phyloP scores from a whole-genome alignment of 2,113 vertebrate genomes.

The Azemiops feae region DNA sequence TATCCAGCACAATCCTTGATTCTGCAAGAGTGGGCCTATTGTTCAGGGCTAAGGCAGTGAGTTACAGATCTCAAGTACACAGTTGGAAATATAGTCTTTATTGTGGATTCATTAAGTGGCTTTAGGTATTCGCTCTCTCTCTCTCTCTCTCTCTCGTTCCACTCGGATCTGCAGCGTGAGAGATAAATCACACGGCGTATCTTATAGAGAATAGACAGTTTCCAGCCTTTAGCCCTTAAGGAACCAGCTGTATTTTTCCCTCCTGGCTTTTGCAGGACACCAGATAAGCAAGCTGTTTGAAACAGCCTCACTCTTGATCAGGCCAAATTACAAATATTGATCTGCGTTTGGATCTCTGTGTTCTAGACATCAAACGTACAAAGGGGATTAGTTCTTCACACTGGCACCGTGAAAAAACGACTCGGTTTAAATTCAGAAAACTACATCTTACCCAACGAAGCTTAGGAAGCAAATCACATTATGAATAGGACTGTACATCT shows the following conservation, averaged over 20 bases:
- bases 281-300: background rate
- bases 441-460: background rate
- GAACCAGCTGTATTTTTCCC: background rate
- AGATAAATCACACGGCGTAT: background rate
- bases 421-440: background rate
- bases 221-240: background rate
- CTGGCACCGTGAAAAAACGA: background rate
- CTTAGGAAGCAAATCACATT: background rate
- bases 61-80: background rate
- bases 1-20: background rate
- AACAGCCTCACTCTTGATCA: background rate
- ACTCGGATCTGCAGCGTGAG: background rate
- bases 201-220: background rate
- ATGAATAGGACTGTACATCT: background rate
- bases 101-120: background rate
- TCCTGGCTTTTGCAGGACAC: background rate
- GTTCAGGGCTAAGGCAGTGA: background rate
- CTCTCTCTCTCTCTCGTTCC: background rate
- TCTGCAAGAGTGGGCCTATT: background rate
- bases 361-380: background rate
- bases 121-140: background rate
- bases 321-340: background rate
- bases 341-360: background rate
- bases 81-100: background rate
- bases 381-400: background rate